Percentiles rank a stretch among this genome's conserved stretches.
Conservation (phyloP, 2,888 invertebrate genomes). For the Anaspis maculata region DNA sequence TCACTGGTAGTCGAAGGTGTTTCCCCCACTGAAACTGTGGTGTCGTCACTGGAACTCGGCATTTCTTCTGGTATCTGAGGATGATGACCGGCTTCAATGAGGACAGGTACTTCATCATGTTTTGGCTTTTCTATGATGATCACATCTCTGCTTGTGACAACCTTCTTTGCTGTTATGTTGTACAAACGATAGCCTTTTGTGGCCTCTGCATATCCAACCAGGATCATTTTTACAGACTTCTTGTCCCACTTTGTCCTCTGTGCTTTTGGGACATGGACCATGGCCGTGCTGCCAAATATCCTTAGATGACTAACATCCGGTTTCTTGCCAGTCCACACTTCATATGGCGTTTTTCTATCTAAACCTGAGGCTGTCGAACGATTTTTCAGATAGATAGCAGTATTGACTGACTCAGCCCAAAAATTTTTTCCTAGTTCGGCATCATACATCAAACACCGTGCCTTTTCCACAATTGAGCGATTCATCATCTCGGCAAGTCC, state of each 20-base stretch:
- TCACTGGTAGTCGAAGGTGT: not conserved
- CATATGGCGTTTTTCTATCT: slow-evolving; percentile 6
- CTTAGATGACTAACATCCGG: slow-evolving; percentile 28
- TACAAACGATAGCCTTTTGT: slow-evolving; percentile 12
- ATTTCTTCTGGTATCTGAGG: no score
- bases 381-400: slow-evolving; percentile 9
- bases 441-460: slow-evolving; percentile 9
- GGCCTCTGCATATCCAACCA: slow-evolving; percentile 30
- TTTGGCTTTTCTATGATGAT: slow-evolving; percentile 1
- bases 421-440: slow-evolving; percentile 2
- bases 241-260: slow-evolving; percentile 26
- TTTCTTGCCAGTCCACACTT: slow-evolving; percentile 1
- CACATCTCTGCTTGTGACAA: slow-evolving; percentile 4
- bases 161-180: not conserved
- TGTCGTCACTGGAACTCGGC: no score
- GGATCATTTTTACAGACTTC: slow-evolving; percentile 25
- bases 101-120: not conserved
- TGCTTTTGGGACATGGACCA: slow-evolving; percentile 27
- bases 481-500: not conserved
- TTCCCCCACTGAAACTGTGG: slow-evolving; percentile 1
- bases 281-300: slow-evolving; percentile 31
- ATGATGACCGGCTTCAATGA: no score
- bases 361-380: slow-evolving; percentile 3
- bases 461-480: slow-evolving; percentile 1
- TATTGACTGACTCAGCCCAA: slow-evolving; percentile 11